Evolutionary conservation across 2,888 invertebrate species (phyloP), one percentile per base, ranked within the genome.

Genomic region (Limnephilus auricula): DNA sequence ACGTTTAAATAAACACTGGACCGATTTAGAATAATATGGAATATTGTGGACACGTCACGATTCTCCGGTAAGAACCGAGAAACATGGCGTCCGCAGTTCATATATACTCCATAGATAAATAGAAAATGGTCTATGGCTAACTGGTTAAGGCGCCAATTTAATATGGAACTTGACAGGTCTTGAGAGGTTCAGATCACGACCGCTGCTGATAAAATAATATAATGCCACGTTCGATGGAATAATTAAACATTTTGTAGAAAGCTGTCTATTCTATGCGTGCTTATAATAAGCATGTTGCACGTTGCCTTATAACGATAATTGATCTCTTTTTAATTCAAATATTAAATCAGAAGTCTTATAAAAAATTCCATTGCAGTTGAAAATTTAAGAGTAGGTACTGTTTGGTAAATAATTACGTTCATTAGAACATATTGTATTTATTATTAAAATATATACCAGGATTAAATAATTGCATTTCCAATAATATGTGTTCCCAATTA

Each of bases 181-280:
- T n/a, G 87, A 89, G 88, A 91, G 90, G 85, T 91, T 65, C 92
- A 89, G 92, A 92, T 92, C 92, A 92, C 92, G 92, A 92, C 90
- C 82, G 30, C 45, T 15, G 31, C 79, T 37, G 83, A 65, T 79
- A 65, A 65, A 65, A 84, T 40, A 85, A 78, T 25, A 10, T 13
- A 83, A 89, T 79, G 88, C 50, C 40, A 50, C 25, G 80, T n/a
- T 88, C 50, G 31, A 79, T 50, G 84, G 85, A 18, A 86, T 79
- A 84, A 84, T 84, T 84, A 84, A 86, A 86, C 45, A 86, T 50
- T 86, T 31, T 50, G 31, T 50, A 45, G 50, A 50, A 50, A 86
- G 86, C 86, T 25, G 30, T 25, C 25, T 65, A n/a, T 65, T 25
- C 25, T 65, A 65, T 65, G 65, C 65, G 65, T 25, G n/a, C 25